Evolutionary conservation across 1,140 invertebrate species (phyloP).

Genomic region (Octopus sinensis): DNA sequence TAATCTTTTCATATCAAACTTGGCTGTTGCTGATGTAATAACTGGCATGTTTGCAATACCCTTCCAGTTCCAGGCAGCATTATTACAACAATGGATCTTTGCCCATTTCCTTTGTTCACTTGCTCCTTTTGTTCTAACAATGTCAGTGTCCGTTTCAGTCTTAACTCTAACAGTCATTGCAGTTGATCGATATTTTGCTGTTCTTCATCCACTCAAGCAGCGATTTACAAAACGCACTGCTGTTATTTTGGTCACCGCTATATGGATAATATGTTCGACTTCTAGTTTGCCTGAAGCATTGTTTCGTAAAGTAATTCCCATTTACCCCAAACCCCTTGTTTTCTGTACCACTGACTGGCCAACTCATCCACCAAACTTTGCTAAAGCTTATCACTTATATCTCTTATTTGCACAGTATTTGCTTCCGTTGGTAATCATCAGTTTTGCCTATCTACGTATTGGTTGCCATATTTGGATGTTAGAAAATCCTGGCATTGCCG

Average conservation of each 20-base stretch:
- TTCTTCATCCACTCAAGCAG: constrained; percentile 70
- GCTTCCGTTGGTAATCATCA: constrained; percentile 73
- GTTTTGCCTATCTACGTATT: constrained; percentile 73
- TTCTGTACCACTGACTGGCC: constrained; percentile 34
- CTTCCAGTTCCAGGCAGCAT: constrained; percentile 82
- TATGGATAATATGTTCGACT: constrained; percentile 45
- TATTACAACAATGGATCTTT: constrained; percentile 77
- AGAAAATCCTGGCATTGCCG: constrained; percentile 71
- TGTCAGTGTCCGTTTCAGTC: constrained; percentile 75
- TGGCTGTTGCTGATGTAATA: constrained; percentile 49
- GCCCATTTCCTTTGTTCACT: constrained; percentile 79
- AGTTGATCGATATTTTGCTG: constrained; percentile 72
- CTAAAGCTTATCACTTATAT: constrained; percentile 32
- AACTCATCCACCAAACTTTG: constrained; percentile 24
- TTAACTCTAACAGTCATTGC: constrained; percentile 79
- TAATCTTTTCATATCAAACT: constrained; percentile 70
- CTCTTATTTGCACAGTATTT: constrained; percentile 70
- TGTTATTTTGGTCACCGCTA: constrained; percentile 40
- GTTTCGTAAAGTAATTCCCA: constrained; percentile 38
- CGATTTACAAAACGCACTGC: constrained; percentile 40
- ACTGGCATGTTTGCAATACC: constrained; percentile 50
- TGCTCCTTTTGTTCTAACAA: constrained; percentile 74
- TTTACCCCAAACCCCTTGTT: constrained; percentile 15
- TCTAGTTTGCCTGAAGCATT: constrained; percentile 45
- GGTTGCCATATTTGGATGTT: constrained; percentile 73